Evolutionary conservation across 2,888 invertebrate genomes (phyloP).

Genomic region (Protophormia terraenovae): DNA sequence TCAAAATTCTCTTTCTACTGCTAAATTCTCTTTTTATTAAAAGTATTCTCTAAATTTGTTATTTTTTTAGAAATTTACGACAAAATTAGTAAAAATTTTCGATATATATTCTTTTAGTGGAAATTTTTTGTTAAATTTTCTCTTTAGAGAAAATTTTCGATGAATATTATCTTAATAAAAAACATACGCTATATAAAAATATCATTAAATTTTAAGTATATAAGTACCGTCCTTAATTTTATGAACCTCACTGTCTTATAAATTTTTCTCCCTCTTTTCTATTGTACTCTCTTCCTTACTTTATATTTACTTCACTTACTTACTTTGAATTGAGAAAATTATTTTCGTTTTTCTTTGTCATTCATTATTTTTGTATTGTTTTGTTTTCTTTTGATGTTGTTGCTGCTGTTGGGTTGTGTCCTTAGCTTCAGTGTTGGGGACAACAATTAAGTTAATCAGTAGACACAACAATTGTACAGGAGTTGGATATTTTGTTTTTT

Average conservation of each 20-base stretch:
- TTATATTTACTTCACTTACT: neutral
- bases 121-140: too few relatives aligned
- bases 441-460: slow-evolving; percentile 44
- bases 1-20: too few relatives aligned
- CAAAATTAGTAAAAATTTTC: too few relatives aligned
- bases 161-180: too few relatives aligned
- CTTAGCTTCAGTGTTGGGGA: neutral
- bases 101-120: too few relatives aligned
- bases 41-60: too few relatives aligned
- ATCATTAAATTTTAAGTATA: too few relatives aligned
- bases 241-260: neutral
- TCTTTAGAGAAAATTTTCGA: too few relatives aligned
- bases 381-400: neutral
- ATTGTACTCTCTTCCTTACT: neutral
- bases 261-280: neutral
- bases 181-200: too few relatives aligned
- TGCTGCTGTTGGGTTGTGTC: neutral
- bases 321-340: neutral
- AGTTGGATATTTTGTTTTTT: neutral
- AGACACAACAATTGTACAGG: neutral
- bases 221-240: too few relatives aligned
- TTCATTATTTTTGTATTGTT: neutral
- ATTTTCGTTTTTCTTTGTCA: neutral
- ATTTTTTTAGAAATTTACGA: too few relatives aligned
- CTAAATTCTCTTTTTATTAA: too few relatives aligned